A percentile compares a stretch with the other conserved stretches of the same genome.
phyloP scores from a whole-genome alignment of 2,113 vertebrate species.

The Propithecus coquereli region DNA sequence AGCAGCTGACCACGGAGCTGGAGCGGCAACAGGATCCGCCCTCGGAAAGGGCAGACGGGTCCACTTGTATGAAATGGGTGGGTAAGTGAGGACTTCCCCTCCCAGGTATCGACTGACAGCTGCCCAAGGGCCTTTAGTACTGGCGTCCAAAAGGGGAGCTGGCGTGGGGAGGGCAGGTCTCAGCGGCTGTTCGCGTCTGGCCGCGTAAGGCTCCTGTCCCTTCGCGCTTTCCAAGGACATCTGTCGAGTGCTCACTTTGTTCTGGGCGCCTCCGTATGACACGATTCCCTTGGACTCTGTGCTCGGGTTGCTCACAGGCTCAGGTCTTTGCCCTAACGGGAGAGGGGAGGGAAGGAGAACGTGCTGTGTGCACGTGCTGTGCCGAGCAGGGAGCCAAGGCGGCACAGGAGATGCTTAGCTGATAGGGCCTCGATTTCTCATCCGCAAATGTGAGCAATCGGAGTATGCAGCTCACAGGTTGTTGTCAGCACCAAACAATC shows the following conservation, averaged over 20 bases:
- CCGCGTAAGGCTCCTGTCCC: not conserved
- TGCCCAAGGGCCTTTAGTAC: not conserved
- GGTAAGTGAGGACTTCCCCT: too few relatives aligned
- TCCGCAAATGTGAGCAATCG: not conserved
- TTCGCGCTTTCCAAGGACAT: fast-evolving
- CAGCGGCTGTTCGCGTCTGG: fast-evolving
- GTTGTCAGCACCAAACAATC: fast-evolving
- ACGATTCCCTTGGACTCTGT: fast-evolving
- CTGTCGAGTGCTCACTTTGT: fast-evolving
- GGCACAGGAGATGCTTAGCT: fast-evolving
- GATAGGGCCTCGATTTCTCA: fast-evolving
- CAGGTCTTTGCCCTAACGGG: too few relatives aligned
- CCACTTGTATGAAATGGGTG: fast-evolving
- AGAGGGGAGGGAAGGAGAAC: too few relatives aligned
- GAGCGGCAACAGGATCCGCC: fast-evolving
- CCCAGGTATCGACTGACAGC: fast-evolving
- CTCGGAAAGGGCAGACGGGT: not conserved
- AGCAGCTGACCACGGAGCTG: not conserved
- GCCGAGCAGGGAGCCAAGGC: fast-evolving
- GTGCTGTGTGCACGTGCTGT: fast-evolving
- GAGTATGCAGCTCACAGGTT: not conserved
- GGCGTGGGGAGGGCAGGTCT: fast-evolving
- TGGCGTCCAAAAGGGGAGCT: not conserved
- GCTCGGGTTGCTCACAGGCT: not conserved
- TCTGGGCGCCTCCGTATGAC: not conserved